Evolutionary conservation across 2,888 invertebrate genomes (phyloP).

Genomic region (Panopea generosa): DNA sequence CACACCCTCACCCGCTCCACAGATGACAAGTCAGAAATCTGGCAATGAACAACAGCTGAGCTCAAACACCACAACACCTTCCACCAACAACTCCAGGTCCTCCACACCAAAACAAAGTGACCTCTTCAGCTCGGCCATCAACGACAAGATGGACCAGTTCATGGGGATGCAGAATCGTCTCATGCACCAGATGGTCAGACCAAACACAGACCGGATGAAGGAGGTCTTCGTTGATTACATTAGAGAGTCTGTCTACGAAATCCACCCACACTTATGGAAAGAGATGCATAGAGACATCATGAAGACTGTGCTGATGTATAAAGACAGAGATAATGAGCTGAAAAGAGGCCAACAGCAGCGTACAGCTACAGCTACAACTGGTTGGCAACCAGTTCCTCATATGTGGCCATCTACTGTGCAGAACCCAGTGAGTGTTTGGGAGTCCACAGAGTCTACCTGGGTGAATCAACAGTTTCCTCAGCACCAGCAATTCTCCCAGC

Average conservation of each 20-base stretch:
- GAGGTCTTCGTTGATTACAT: slow-evolving; percentile 43
- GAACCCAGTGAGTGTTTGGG: slow-evolving; percentile 42
- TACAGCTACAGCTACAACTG: slow-evolving; percentile 4
- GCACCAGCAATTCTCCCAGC: slow-evolving; percentile 11
- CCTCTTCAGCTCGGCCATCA: slow-evolving; percentile 15
- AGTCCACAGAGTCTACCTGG: slow-evolving; percentile 35
- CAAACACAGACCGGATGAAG: slow-evolving; percentile 49
- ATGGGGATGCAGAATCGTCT: slow-evolving; percentile 36
- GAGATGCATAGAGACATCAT: slow-evolving; percentile 35
- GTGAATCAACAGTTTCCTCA: slow-evolving; percentile 30
- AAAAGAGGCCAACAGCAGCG: slow-evolving; percentile 15
- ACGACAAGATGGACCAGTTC: slow-evolving; percentile 29
- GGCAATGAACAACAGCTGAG: slow-evolving; percentile 14
- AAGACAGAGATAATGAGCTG: slow-evolving; percentile 37
- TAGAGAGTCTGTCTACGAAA: slow-evolving; percentile 43
- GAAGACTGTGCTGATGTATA: slow-evolving; percentile 47
- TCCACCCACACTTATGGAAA: slow-evolving; percentile 39
- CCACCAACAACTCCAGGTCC: slow-evolving; percentile 19
- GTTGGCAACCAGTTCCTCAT: slow-evolving; percentile 43
- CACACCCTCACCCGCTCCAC: background rate
- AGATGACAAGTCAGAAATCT: slow-evolving; percentile 9
- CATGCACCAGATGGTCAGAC: slow-evolving; percentile 40
- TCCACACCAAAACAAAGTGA: slow-evolving; percentile 17
- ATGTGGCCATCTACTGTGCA: slow-evolving; percentile 43
- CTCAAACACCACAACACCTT: slow-evolving; percentile 21